Base-by-base conservation (phyloP, 2,888 invertebrate species). In the Phania funesta region DNA sequence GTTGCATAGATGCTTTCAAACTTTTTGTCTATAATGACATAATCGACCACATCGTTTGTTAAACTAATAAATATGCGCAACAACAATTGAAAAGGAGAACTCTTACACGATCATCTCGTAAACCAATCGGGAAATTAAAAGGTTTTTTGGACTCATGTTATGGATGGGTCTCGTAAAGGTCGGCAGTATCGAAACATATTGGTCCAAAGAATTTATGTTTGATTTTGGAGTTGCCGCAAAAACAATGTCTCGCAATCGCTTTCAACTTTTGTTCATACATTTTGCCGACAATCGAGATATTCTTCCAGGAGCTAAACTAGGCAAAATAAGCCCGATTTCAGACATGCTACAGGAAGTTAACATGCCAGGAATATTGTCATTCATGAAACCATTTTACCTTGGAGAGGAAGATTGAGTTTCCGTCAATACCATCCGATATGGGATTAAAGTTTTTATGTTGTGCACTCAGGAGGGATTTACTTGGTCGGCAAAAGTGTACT, bases 91-190 rank as follows among this genome's bases (percentile, higher is more conserved):
- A 26, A 29, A 44, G 13, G 4, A 38, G 38, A 11, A 35, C 11
- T 26, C 26, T 26, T 26, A 26, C 26, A 26, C 26, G 26, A 35
- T n/a, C 60, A 18, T 74, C 58, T 16, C 35, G 60, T 58, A 73
- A 65, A 68, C 32, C 32, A 50, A 71, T 26, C 52, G 44, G 22
- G 73, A 50, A 73, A 81, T 82, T 60, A 79, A 67, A 38, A 80
- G 77, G 38, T 77, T 62, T 35, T 81, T 50, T 50, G 74, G 82
- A 35, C 62, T 82, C 38, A 60, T 80, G 41, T 64, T 84, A 38
- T 80, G 80, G 79, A 84, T 82, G 84, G 77, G 82, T 52, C 44
- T 82, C 54, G 82, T 80, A 11, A 75, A 79, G 68, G 71, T 76
- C 73, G 78, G 70, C 68, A 78, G 71, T 52, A 48, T 79, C 38